Percentiles rank a stretch among this genome's conserved stretches.
phyloP scores from a whole-genome alignment of 2,797 vertebrate species.

The Serranus cabrilla region DNA sequence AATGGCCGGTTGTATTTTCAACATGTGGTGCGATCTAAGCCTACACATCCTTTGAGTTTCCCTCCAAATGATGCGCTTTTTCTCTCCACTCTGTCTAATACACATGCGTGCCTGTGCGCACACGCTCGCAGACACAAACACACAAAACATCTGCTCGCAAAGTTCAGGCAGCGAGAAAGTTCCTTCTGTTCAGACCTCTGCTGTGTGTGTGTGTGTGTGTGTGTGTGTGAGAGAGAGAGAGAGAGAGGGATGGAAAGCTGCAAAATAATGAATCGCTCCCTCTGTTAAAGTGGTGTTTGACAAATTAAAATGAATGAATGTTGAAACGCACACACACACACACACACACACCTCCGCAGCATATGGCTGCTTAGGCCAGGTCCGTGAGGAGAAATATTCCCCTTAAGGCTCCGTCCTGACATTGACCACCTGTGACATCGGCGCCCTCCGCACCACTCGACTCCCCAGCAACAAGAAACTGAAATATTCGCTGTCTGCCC shows the following conservation, averaged over 20 bases:
- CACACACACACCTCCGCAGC: conserved; percentile 13
- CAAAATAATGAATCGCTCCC: conserved; percentile 70
- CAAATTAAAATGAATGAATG: conserved; percentile 77
- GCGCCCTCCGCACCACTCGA: conserved; percentile 10
- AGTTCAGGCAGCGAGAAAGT: conserved; percentile 74
- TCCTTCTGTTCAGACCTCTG: conserved; percentile 76
- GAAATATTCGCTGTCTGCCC: conserved; percentile 54
- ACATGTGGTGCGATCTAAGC: conserved; percentile 52
- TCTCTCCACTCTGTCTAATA: conserved; percentile 49
- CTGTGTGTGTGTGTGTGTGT: conserved; percentile 27
- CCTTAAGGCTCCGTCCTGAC: conserved; percentile 56
- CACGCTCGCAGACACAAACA: conserved; percentile 27
- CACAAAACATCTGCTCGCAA: conserved; percentile 76
- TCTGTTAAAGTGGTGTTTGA: conserved; percentile 72
- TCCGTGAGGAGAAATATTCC: conserved; percentile 50
- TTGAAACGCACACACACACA: conserved; percentile 19
- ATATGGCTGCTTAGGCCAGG: conserved; percentile 63
- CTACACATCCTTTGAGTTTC: conserved; percentile 53
- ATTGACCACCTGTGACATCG: conserved; percentile 68
- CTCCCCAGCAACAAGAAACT: conserved; percentile 52
- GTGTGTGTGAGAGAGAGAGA: conserved; percentile 15
- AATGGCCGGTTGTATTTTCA: conserved; percentile 56
- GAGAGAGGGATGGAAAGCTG: conserved; percentile 27
- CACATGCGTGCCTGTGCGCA: conserved; percentile 1
- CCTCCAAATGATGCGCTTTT: conserved; percentile 50